A percentile compares a stretch with the other conserved stretches of the same genome.
Evolutionary conservation across 2,797 vertebrate genomes (phyloP).

Genomic region (Cyclopterus lumpus): DNA sequence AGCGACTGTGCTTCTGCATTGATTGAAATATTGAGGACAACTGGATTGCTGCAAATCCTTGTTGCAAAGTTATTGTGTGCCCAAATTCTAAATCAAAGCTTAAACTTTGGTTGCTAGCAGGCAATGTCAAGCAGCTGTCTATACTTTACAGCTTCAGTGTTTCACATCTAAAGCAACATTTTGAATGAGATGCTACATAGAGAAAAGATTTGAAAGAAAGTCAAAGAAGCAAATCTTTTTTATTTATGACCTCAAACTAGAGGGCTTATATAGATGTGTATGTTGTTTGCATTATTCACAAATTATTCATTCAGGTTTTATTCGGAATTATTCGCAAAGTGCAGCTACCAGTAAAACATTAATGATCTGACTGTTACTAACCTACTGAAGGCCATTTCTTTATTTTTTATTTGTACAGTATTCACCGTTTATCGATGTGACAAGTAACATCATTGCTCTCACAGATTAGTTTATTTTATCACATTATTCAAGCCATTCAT

Average conservation of each 20-base stretch:
- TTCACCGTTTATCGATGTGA: neutral
- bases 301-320: neutral
- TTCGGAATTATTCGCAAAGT: neutral
- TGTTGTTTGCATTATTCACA: neutral
- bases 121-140: slow-evolving; percentile 18
- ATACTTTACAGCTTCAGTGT: neutral
- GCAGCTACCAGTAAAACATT: neutral
- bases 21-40: slow-evolving; percentile 53
- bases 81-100: slow-evolving; percentile 26
- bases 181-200: slow-evolving; percentile 1
- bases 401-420: neutral
- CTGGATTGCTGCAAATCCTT: slow-evolving; percentile 23
- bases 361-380: neutral
- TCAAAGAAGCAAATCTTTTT: neutral
- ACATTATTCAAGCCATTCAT: neutral
- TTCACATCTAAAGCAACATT: slow-evolving; percentile 7
- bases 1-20: slow-evolving; percentile 40
- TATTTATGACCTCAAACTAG: neutral
- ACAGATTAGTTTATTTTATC: neutral
- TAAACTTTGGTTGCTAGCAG: slow-evolving; percentile 24
- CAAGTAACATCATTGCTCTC: neutral
- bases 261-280: neutral
- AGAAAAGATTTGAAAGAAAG: neutral
- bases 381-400: neutral
- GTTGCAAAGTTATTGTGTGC: slow-evolving; percentile 32